phyloP scores from a whole-genome alignment of 2,113 vertebrate species.

The Tragelaphus scriptus region DNA sequence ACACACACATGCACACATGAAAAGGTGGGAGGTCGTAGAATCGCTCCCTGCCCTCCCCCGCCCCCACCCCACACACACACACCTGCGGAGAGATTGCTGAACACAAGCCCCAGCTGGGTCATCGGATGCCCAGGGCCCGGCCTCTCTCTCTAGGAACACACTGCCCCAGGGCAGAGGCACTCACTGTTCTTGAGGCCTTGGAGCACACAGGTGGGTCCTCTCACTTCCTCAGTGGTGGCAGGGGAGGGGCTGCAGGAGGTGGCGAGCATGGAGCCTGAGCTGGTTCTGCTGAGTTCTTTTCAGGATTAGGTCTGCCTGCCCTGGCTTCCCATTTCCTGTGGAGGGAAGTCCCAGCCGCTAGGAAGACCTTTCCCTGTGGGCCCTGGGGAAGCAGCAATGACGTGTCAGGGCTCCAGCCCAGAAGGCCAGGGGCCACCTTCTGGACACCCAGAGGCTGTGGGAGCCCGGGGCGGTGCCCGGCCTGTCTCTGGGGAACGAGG shows the following conservation, averaged over 20 bases:
- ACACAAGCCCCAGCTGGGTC: background rate
- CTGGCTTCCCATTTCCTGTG: background rate
- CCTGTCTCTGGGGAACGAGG: background rate
- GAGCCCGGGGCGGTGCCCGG: background rate
- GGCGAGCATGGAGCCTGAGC: background rate
- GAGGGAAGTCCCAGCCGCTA: background rate
- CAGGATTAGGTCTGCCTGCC: background rate
- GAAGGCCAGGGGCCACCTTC: background rate
- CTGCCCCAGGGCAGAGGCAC: background rate
- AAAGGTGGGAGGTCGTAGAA: background rate
- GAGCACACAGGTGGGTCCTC: background rate
- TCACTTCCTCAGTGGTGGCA: background rate
- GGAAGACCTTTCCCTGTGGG: background rate
- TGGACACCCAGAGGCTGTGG: background rate
- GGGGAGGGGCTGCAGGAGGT: background rate
- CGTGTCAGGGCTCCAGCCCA: background rate
- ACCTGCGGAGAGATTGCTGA: background rate
- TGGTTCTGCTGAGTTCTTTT: no score
- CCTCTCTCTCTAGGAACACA: background rate
- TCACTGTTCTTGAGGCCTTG: background rate
- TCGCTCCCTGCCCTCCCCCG: background rate
- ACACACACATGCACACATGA: background rate
- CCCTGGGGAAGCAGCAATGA: background rate
- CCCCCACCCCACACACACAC: fast-evolving
- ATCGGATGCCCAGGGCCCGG: background rate